Percentiles rank a stretch among this genome's conserved stretches.
phyloP scores from a whole-genome alignment of 92 coral and sea anemone genomes.

The Zoanthus gigantus region DNA sequence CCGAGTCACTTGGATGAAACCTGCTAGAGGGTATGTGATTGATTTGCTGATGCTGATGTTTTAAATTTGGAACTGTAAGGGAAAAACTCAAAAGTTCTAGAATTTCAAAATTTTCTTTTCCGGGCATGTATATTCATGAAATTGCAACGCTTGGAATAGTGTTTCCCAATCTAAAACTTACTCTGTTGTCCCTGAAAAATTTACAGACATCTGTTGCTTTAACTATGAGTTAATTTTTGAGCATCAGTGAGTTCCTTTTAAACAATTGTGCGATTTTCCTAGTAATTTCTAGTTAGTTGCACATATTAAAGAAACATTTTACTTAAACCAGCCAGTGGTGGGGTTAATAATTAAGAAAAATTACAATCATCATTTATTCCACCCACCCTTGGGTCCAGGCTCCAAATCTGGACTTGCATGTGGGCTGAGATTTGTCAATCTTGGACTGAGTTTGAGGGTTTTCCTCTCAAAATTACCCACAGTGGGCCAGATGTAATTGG shows the following conservation, averaged over 20 bases:
- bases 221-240: not conserved
- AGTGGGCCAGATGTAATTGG: no score
- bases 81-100: not conserved
- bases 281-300: not conserved
- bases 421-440: no score
- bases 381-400: no score
- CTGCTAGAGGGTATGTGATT: constrained; percentile 28
- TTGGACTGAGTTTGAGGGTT: no score
- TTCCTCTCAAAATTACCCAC: no score
- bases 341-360: no score
- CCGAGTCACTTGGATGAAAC: constrained; percentile 28
- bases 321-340: no score
- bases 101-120: not conserved
- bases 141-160: not conserved
- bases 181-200: not conserved
- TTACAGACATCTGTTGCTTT: not conserved
- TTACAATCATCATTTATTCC: no score
- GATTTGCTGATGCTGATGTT: not conserved
- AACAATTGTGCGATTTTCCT: not conserved
- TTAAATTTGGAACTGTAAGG: not conserved
- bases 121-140: not conserved
- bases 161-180: not conserved
- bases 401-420: no score
- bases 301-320: not conserved
- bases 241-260: not conserved